Base-by-base conservation (phyloP, 2,113 vertebrate species). In the Oenanthe oenanthe region DNA sequence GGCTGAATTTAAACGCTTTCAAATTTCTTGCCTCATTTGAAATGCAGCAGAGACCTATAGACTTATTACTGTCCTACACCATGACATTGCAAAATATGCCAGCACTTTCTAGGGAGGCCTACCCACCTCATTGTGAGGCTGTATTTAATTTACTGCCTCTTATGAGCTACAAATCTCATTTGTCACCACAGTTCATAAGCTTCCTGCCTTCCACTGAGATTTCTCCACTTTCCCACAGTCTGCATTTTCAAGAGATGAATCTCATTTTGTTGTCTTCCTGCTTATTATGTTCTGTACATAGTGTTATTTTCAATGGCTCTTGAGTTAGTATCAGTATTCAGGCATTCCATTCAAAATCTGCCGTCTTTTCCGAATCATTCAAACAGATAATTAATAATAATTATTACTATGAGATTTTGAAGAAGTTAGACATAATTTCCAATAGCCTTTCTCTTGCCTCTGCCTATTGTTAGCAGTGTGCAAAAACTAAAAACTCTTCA, bases 151-250 rank as follows among this genome's bases (percentile, higher is more conserved):
- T 92, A 86, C 40, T 94, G 17, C 15, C 43, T 40, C 56, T 92
- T 86, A 81, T 74, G 83, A 92, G 53, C 28, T 47, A 71, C 60
- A 77, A 93, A 92, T 88, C 65, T 94, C 28, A 60, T 89, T 80
- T 93, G 65, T 80, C 56, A 86, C 34, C 60, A 56, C 7, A 77
- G 38, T 54, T 83, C 60, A 54, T 8, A 6, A 76, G 29, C 32
- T 85, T 82, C 28, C 34, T 87, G 50, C 28, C 28, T 92, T 86
- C n/a, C 48, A 36, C n/a, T 48, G 43, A 77, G 47, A 78, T 71
- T 84, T 29, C 2, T 5, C 24, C 45, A 10, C 24, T 81, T 91
- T 73, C 47, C 18, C 25, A 38, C 24, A 66, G 18, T 58, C 29
- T 88, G 40, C 29, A 73, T 88, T 95, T 95, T 62, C 56, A 85